Conservation (phyloP, 2,888 invertebrate genomes). For the Amorpha juglandis region DNA sequence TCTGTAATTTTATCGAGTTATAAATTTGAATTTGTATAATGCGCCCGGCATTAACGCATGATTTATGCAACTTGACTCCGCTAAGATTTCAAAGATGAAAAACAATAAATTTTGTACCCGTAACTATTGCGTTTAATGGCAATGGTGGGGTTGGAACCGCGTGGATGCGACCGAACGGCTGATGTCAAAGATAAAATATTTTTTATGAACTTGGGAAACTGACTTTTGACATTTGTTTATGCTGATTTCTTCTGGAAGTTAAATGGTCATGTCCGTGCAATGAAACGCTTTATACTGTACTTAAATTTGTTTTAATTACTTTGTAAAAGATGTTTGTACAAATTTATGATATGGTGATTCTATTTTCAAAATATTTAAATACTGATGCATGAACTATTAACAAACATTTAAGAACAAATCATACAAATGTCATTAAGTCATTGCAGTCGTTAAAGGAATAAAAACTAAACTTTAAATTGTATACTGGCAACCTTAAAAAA, state of each 20-base stretch:
- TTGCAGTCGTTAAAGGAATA: too few species aligned
- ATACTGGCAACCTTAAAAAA: background rate
- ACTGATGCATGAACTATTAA: too few species aligned
- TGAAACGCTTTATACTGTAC: too few species aligned
- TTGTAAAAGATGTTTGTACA: too few species aligned
- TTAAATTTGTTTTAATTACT: too few species aligned
- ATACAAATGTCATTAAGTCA: too few species aligned
- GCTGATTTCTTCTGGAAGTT: background rate
- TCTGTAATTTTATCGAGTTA: conserved; percentile 85
- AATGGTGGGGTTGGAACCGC: conserved; percentile 43
- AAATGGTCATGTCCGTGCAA: too few species aligned
- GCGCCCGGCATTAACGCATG: conserved; percentile 81
- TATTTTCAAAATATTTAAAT: too few species aligned
- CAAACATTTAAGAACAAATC: too few species aligned
- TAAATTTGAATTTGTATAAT: conserved; percentile 85
- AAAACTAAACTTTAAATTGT: background rate
- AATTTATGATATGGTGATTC: too few species aligned
- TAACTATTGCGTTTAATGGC: conserved; percentile 81
- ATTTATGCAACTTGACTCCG: conserved; percentile 84
- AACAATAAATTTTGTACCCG: conserved; percentile 82
- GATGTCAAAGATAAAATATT: background rate
- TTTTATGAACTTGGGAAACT: background rate
- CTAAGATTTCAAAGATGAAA: conserved; percentile 85
- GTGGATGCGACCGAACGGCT: conserved; percentile 48
- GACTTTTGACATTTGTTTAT: background rate